Evolutionary conservation across 1,140 invertebrate species (phyloP), one percentile per base, ranked within the genome.

Genomic region (Neuroterus valhalla): DNA sequence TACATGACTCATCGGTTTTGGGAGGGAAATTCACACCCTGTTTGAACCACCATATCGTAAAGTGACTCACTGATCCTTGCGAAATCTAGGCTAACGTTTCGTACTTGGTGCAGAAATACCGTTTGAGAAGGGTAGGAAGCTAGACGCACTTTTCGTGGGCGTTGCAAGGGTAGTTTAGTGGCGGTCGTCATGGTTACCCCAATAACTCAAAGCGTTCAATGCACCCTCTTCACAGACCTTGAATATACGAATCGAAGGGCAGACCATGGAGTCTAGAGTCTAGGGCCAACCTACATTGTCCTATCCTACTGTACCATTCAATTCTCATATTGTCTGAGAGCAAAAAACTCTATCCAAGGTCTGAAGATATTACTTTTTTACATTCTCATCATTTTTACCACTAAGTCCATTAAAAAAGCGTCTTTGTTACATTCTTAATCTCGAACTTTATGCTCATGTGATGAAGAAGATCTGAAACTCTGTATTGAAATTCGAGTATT

Each of bases 151-250:
- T 82, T 79, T 77, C 78, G 82, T 84, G 85, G 84, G 86, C 81
- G 85, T 86, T 89, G 88, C 88, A 89, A 87, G 88, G 86, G 88
- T 88, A 89, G 85, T 88, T 88, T 87, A 88, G 85, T 81, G 88
- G 88, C 88, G 88, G 88, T 89, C 87, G 88, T 87, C 88, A 89
- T 89, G 87, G 88, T 74, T 87, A 89, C 88, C 77, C 84, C 85
- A 79, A 89, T 83, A 82, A 83, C 80, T 84, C 81, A 84, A 80
- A 80, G 77, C 81, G 82, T 86, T 84, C 84, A 76, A 80, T 89
- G 88, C 88, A 89, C 87, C 88, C 85, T 82, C 83, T 83, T 85
- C 80, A 82, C 82, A 76, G 87, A 88, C 88, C 87, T 89, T 88
- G 87, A 89, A 89, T 87, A 89, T 87, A 82, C 86, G 84, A 86